phyloP scores from a whole-genome alignment of 1,140 invertebrate species.

The Scaptomyza pallida region DNA sequence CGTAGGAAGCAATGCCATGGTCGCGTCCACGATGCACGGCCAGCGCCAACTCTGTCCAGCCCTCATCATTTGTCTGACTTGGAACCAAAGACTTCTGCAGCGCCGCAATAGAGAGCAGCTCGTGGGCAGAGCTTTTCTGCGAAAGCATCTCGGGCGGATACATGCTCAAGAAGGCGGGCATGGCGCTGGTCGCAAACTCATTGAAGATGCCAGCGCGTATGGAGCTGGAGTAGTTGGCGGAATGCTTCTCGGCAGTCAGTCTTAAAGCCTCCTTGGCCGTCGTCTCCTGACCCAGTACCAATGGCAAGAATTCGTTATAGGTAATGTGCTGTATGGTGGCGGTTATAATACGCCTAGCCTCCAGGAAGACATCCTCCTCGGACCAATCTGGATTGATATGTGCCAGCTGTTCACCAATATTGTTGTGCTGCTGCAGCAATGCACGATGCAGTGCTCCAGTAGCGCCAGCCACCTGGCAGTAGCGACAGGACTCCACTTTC shows the following conservation, averaged over 20 bases:
- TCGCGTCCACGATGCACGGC: constrained; percentile 91
- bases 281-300: constrained; percentile 87
- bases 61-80: constrained; percentile 68
- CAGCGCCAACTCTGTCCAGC: constrained; percentile 86
- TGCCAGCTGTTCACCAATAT: constrained; percentile 89
- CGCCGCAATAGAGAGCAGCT: constrained; percentile 85
- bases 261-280: constrained; percentile 83
- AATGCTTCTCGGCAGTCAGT: constrained; percentile 77
- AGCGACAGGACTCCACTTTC: constrained; percentile 87
- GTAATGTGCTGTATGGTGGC: constrained; percentile 94
- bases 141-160: constrained; percentile 85
- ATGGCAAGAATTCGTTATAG: constrained; percentile 93
- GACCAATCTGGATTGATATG: constrained; percentile 93
- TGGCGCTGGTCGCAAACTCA: constrained; percentile 89
- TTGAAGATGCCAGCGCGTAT: constrained; percentile 85
- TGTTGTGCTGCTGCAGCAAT: constrained; percentile 92
- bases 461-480: constrained; percentile 78
- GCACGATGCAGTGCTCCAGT: constrained; percentile 88
- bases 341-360: constrained; percentile 90
- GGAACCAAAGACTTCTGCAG: constrained; percentile 83
- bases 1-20: constrained; percentile 95
- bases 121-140: constrained; percentile 78
- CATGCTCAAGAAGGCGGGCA: constrained; percentile 91
- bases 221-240: constrained; percentile 91
- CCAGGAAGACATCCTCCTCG: constrained; percentile 91